Conservation (phyloP, 2,797 vertebrate genomes). For the Chaunax sp. region DNA sequence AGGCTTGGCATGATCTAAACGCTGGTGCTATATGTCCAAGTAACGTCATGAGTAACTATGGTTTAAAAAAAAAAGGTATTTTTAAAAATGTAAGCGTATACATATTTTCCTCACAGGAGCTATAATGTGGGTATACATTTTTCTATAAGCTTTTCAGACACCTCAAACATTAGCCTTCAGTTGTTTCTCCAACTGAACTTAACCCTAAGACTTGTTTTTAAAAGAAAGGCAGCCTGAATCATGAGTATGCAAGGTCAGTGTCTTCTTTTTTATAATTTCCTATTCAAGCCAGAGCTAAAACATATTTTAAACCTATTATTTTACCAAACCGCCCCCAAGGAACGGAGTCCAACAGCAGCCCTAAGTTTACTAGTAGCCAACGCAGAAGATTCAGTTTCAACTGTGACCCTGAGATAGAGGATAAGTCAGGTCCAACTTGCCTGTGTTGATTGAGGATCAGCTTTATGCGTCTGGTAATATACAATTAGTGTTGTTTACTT, state of each 20-base stretch:
- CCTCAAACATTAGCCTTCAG: constrained; percentile 73
- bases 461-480: constrained; percentile 76
- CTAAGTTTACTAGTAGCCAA: constrained; percentile 53
- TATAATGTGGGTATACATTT: constrained; percentile 84
- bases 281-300: constrained; percentile 65
- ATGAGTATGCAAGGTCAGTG: constrained; percentile 58
- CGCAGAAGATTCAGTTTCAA: constrained; percentile 54
- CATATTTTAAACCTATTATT: constrained; percentile 22
- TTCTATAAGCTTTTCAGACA: constrained; percentile 84
- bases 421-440: constrained; percentile 50
- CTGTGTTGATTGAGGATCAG: constrained; percentile 65
- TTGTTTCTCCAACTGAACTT: constrained; percentile 67
- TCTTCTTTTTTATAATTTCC: constrained; percentile 69
- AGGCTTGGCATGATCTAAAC: constrained; percentile 83
- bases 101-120: constrained; percentile 79
- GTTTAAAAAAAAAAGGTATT: constrained; percentile 70
- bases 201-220: constrained; percentile 70
- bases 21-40: constrained; percentile 86
- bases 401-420: constrained; percentile 39
- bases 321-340: constrained; percentile 59
- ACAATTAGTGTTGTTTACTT: constrained; percentile 73
- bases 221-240: constrained; percentile 60
- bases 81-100: constrained; percentile 79
- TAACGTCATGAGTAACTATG: constrained; percentile 77
- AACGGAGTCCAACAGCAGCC: constrained; percentile 53